These are phyloP conservation scores for Disparrhopalites patrizii DNA, from an alignment of 2,888 invertebrate species.

Conservation along the genomic window DNA sequence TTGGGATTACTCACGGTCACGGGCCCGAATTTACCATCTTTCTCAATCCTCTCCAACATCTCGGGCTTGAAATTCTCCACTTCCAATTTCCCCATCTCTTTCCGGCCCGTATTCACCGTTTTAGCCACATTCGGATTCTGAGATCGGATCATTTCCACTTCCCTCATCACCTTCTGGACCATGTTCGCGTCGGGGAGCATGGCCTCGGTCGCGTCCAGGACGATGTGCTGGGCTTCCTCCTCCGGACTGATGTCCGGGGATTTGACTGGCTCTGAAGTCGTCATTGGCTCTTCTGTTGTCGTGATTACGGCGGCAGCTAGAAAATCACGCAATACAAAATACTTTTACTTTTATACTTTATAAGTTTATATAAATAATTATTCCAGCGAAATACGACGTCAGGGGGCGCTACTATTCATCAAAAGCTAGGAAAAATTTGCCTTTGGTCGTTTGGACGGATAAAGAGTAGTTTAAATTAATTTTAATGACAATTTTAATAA, in stretches of 20 bases:
- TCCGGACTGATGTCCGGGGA: background rate
- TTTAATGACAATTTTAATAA: too few relatives aligned
- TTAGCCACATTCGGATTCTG: background rate
- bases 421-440: too few relatives aligned
- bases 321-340: too few relatives aligned
- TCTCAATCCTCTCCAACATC: background rate
- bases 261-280: background rate
- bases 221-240: constrained; percentile 15
- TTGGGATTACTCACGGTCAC: background rate
- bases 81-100: background rate
- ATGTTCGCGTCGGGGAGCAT: background rate
- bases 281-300: background rate
- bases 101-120: background rate
- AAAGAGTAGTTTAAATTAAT: too few relatives aligned
- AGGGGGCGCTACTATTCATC: too few relatives aligned
- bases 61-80: background rate
- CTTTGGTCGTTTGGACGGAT: too few relatives aligned
- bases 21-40: constrained; percentile 4
- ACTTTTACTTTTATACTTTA: too few relatives aligned
- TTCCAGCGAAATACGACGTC: too few relatives aligned
- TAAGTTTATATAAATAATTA: too few relatives aligned
- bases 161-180: background rate
- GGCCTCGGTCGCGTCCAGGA: background rate
- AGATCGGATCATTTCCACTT: background rate
- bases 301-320: background rate